These are phyloP conservation scores for Gyps fulvus DNA, from an alignment of 2,113 vertebrate genomes.

Conservation along the genomic window DNA sequence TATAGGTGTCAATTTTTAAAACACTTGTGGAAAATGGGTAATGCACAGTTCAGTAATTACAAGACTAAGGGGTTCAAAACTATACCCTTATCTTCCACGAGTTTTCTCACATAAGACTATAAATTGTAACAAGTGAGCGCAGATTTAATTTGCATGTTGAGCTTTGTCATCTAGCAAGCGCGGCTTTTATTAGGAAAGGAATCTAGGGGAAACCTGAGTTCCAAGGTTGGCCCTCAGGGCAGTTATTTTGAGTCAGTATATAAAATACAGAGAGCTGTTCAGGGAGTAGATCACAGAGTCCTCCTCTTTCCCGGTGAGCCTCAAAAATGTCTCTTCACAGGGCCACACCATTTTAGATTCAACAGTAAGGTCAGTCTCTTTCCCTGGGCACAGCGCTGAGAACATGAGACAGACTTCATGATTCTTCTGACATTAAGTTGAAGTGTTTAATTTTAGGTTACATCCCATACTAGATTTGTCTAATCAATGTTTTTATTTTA, in stretches of 20 bases:
- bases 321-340: neutral
- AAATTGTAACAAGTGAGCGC: neutral
- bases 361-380: neutral
- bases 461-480: neutral
- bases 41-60: neutral
- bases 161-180: neutral
- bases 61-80: neutral
- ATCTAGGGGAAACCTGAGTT: neutral
- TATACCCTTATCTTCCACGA: neutral
- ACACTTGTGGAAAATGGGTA: neutral
- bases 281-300: neutral
- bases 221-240: neutral
- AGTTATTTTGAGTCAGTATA: neutral
- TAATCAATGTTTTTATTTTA: neutral
- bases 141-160: neutral
- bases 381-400: neutral
- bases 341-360: neutral
- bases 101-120: neutral
- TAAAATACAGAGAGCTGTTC: neutral
- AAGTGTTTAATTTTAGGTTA: neutral
- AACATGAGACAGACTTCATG: neutral
- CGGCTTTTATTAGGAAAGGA: neutral
- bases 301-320: fast-evolving
- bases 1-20: neutral
- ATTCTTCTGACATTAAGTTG: neutral